phyloP scores from a whole-genome alignment of 2,113 vertebrate genomes.

The Podocnemis expansa region DNA sequence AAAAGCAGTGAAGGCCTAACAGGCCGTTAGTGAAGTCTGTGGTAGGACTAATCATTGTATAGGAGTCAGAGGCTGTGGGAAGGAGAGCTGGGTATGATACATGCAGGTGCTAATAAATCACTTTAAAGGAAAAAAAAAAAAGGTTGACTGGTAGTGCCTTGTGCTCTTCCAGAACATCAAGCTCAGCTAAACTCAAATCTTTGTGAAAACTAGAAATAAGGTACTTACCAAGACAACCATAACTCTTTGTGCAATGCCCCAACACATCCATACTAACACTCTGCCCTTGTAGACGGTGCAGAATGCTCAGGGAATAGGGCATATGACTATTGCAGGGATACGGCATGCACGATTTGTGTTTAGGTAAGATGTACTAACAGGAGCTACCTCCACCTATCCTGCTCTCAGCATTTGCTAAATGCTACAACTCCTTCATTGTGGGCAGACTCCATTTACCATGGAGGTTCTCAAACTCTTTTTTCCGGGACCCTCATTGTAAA shows the following conservation, averaged over 20 bases:
- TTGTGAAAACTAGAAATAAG: background rate
- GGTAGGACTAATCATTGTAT: background rate
- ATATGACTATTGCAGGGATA: too few species aligned
- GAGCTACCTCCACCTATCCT: too few species aligned
- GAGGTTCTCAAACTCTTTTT: too few species aligned
- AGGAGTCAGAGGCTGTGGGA: too few species aligned
- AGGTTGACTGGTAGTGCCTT: background rate
- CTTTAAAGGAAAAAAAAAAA: background rate
- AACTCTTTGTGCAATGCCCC: background rate
- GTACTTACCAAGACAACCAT: background rate
- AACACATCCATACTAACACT: too few species aligned
- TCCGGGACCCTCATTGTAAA: too few species aligned
- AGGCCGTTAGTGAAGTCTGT: background rate
- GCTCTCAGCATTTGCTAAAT: background rate
- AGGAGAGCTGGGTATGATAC: background rate
- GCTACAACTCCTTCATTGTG: too few species aligned
- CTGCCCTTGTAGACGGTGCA: too few species aligned
- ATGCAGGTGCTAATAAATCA: background rate
- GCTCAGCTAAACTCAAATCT: background rate
- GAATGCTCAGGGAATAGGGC: too few species aligned
- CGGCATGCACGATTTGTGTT: too few species aligned
- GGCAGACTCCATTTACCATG: too few species aligned
- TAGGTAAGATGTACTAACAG: too few species aligned
- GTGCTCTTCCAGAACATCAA: background rate
- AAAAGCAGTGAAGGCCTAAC: background rate